phyloP scores from a whole-genome alignment of 2,888 invertebrate genomes.

The Dichetophora obliterata region DNA sequence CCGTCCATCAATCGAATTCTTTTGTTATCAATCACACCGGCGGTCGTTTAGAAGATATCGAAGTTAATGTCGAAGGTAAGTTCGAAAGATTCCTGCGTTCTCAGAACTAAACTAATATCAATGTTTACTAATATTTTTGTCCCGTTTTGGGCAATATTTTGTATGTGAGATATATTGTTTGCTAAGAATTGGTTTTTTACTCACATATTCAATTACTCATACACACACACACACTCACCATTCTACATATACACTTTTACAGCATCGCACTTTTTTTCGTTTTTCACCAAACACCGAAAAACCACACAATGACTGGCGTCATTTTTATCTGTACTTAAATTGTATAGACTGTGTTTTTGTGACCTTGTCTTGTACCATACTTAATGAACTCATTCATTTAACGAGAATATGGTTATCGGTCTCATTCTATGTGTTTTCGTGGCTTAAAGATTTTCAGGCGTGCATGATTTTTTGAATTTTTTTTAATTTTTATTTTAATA shows the following conservation, averaged over 20 bases:
- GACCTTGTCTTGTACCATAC: too few relatives aligned
- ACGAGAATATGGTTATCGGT: too few relatives aligned
- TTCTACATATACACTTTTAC: not conserved
- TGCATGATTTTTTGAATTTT: too few relatives aligned
- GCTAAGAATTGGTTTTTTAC: constrained; percentile 22
- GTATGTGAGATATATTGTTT: constrained; percentile 28
- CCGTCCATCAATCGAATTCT: constrained; percentile 79
- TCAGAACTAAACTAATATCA: not conserved
- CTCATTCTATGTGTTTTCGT: too few relatives aligned
- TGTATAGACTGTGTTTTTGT: not conserved
- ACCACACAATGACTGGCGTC: constrained; percentile 34
- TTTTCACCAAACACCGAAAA: not conserved
- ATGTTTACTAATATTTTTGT: constrained; percentile 12
- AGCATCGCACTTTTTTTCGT: not conserved
- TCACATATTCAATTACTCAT: too few relatives aligned
- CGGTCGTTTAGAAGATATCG: constrained; percentile 92
- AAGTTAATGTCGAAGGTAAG: constrained; percentile 96
- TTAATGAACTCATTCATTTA: too few relatives aligned
- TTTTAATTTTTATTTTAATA: too few relatives aligned
- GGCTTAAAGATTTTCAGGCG: too few relatives aligned
- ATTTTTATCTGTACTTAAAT: constrained; percentile 34
- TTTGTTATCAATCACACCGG: constrained; percentile 84
- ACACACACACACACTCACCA: not conserved
- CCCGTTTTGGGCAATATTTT: constrained; percentile 25
- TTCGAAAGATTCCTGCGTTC: constrained; percentile 35